Conservation (phyloP, 2,113 vertebrate species). For the Strix uralensis region DNA sequence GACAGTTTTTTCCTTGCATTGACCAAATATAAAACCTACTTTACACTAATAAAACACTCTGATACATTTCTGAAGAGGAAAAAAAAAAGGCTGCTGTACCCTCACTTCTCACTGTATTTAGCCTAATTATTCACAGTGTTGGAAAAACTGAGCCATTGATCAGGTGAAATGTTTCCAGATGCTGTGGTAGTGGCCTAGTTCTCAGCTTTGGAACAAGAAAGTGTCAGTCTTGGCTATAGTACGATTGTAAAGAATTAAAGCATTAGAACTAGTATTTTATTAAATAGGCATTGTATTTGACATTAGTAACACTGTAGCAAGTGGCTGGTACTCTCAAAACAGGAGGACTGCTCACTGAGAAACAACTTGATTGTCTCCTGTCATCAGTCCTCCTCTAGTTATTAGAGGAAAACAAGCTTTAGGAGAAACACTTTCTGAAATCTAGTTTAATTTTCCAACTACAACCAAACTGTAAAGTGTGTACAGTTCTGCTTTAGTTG, state of each 20-base stretch:
- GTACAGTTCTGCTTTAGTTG: not conserved
- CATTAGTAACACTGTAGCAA: not conserved
- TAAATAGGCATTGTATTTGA: not conserved
- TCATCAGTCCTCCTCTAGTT: not conserved
- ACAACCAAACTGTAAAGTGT: not conserved
- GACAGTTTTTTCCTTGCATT: conserved; percentile 72
- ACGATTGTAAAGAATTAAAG: not conserved
- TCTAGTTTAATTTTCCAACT: not conserved
- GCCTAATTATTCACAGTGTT: not conserved
- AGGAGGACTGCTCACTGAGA: not conserved
- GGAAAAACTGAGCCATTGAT: conserved; percentile 37
- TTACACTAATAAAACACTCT: conserved; percentile 22
- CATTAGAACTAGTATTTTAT: not conserved
- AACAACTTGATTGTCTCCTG: not conserved
- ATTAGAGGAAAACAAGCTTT: not conserved
- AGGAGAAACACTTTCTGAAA: not conserved
- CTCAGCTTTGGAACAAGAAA: conserved; percentile 16
- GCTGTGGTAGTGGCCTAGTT: conserved; percentile 18
- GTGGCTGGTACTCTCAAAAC: not conserved
- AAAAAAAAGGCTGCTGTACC: not conserved
- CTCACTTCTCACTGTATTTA: not conserved
- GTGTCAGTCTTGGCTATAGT: not conserved
- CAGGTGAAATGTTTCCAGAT: conserved; percentile 17
- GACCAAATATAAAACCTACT: conserved; percentile 83
- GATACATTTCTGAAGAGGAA: not conserved